Evolutionary conservation across 92 coral and sea anemone genomes (phyloP).

Genomic region (Galaxea fascicularis): DNA sequence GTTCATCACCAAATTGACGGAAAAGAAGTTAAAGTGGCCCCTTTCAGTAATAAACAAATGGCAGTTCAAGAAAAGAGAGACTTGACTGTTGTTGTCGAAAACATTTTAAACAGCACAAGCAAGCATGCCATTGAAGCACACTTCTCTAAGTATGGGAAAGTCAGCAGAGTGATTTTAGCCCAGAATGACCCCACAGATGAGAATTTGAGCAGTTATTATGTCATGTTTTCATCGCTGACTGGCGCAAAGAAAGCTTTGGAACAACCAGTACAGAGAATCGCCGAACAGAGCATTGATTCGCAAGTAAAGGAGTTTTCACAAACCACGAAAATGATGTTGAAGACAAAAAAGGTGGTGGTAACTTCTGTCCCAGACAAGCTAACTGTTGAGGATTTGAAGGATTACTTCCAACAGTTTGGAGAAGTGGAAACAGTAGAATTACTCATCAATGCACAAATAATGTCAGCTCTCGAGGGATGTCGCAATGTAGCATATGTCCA

Average conservation of each 20-base stretch:
- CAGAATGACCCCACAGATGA: neutral
- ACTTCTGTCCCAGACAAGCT: neutral
- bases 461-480: neutral
- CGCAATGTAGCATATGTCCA: slow-evolving; percentile 18
- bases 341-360: neutral
- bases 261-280: slow-evolving; percentile 21
- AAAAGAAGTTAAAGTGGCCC: neutral
- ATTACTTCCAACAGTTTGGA: slow-evolving; percentile 16
- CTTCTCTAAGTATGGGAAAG: slow-evolving; percentile 17
- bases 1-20: neutral
- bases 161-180: slow-evolving; percentile 3
- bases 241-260: slow-evolving; percentile 2
- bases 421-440: slow-evolving; percentile 5
- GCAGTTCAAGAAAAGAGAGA: neutral
- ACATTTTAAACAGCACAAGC: neutral
- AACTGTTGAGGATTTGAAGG: slow-evolving; percentile 17
- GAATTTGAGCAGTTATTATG: slow-evolving; percentile 6
- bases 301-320: neutral
- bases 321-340: neutral
- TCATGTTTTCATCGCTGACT: neutral
- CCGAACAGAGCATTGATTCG: slow-evolving; percentile 8
- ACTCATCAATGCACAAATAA: neutral
- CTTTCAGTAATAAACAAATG: neutral
- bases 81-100: slow-evolving; percentile 6
- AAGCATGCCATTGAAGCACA: neutral